A percentile compares a stretch with the other conserved stretches of the same genome.
phyloP scores from a whole-genome alignment of 2,113 vertebrate species.

The Petroica traversi region DNA sequence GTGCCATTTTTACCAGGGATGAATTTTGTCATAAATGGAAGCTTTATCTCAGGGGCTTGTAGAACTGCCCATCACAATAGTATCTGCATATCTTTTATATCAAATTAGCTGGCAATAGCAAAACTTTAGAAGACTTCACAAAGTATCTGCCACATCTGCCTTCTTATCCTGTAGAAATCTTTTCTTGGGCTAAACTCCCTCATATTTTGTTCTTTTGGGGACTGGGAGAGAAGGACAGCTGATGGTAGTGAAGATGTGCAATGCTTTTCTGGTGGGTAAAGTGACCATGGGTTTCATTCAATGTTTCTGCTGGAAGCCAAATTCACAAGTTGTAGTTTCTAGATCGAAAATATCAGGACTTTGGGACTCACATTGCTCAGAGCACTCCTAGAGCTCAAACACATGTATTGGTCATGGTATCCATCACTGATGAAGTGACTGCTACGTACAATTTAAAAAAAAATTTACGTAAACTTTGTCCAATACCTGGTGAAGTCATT shows the following conservation, averaged over 20 bases:
- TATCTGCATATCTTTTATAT: neutral
- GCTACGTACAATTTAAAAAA: neutral
- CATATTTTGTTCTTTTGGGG: neutral
- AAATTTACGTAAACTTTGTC: neutral
- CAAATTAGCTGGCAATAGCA: neutral
- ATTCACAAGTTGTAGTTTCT: neutral
- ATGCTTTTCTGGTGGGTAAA: neutral
- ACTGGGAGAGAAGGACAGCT: neutral
- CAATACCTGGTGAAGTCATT: neutral
- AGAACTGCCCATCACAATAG: neutral
- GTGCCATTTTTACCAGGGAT: constrained; percentile 14
- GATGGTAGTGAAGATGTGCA: neutral
- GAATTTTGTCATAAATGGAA: neutral
- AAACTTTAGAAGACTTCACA: neutral
- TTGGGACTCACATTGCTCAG: neutral
- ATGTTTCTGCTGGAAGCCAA: neutral
- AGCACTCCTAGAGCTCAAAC: neutral
- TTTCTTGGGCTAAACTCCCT: neutral
- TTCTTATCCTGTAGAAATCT: neutral
- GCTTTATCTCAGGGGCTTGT: neutral
- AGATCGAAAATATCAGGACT: neutral
- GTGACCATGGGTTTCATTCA: neutral
- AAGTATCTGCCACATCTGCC: neutral
- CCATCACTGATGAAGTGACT: neutral
- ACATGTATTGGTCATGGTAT: rapidly evolving